These are phyloP conservation scores for Brachionus koreanus DNA, from an alignment of 1,140 invertebrate species.

Conservation along the genomic window DNA sequence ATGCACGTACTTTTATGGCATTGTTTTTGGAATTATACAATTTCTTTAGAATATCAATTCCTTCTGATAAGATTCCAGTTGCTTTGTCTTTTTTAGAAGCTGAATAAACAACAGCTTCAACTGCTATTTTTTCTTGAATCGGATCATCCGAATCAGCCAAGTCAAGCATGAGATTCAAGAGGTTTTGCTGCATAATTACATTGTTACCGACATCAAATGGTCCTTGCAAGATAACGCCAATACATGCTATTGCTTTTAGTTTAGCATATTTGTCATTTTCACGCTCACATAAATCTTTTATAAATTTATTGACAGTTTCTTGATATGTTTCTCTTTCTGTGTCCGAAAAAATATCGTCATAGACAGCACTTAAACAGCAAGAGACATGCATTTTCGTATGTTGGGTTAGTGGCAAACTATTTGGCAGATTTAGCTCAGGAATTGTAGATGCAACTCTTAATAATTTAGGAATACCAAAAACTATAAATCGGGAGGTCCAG, in stretches of 20 bases:
- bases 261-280: slow-evolving; percentile 46
- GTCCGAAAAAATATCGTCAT: slow-evolving; percentile 91
- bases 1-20: slow-evolving; percentile 68
- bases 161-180: slow-evolving; percentile 91
- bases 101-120: slow-evolving; percentile 90
- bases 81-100: slow-evolving; percentile 97
- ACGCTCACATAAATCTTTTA: neutral
- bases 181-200: slow-evolving; percentile 82
- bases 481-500: slow-evolving; percentile 23
- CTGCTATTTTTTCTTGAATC: slow-evolving; percentile 82
- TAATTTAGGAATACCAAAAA: slow-evolving; percentile 56
- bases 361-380: slow-evolving; percentile 78
- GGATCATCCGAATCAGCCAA: slow-evolving; percentile 83
- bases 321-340: slow-evolving; percentile 71
- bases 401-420: slow-evolving; percentile 67
- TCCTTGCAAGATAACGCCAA: slow-evolving; percentile 60
- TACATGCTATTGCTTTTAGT: slow-evolving; percentile 28
- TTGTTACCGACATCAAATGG: slow-evolving; percentile 89
- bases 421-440: slow-evolving; percentile 53
- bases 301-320: slow-evolving; percentile 67
- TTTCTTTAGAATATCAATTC: slow-evolving; percentile 86
- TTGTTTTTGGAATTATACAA: slow-evolving; percentile 87
- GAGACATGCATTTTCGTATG: slow-evolving; percentile 81
- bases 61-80: slow-evolving; percentile 79
- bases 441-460: slow-evolving; percentile 59